Evolutionary conservation across 2,797 vertebrate species (phyloP).

Genomic region (Coracias cyanogaster): DNA sequence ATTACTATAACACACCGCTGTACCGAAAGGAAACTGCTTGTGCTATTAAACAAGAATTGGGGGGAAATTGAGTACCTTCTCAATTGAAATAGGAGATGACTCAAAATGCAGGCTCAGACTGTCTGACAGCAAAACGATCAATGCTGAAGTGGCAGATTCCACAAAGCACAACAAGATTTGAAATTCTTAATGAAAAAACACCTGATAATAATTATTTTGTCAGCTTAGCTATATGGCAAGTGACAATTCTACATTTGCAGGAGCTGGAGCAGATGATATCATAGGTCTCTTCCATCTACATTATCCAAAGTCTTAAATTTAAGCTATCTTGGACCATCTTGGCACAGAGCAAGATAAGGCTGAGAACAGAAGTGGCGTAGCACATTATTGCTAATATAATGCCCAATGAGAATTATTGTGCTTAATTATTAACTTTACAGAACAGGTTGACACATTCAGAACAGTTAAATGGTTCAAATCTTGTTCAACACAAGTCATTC

Average conservation of each 20-base stretch:
- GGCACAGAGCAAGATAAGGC: background rate
- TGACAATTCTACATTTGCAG: background rate
- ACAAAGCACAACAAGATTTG: constrained; percentile 41
- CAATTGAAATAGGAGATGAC: constrained; percentile 73
- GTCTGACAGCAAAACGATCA: constrained; percentile 44
- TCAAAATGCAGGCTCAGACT: constrained; percentile 24
- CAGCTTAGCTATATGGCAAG: background rate
- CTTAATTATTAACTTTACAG: background rate
- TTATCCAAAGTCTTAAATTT: background rate
- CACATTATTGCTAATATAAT: background rate
- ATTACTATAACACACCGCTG: constrained; percentile 74
- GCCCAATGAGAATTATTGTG: background rate
- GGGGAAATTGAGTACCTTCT: constrained; percentile 56
- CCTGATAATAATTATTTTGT: constrained; percentile 46
- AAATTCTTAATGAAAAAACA: constrained; percentile 51
- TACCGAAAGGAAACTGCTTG: constrained; percentile 73
- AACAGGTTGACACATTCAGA: background rate
- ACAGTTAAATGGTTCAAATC: background rate
- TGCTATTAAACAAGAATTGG: constrained; percentile 72
- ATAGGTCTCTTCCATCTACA: background rate
- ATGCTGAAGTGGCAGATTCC: constrained; percentile 18
- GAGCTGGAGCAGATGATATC: background rate
- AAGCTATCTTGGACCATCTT: background rate
- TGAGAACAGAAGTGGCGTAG: background rate
- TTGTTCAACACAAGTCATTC: background rate